Percentiles rank a stretch among this genome's conserved stretches.
Conservation (phyloP, 2,888 invertebrate genomes). For the Netelia inedita region DNA sequence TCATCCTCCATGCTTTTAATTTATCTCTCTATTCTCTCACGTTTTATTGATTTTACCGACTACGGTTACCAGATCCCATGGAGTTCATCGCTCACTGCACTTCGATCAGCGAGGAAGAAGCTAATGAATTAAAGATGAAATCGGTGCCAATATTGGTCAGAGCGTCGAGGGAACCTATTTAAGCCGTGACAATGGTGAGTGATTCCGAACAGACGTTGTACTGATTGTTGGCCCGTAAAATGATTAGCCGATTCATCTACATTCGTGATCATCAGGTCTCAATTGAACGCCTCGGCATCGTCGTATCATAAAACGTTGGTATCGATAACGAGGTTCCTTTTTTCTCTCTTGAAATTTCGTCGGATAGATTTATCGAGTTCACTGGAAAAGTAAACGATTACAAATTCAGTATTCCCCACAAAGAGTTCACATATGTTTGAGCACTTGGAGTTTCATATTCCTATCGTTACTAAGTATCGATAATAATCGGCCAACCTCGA, state of each 20-base stretch:
- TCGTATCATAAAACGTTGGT: conserved; percentile 15
- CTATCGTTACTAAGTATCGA: not conserved
- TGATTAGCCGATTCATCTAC: conserved; percentile 1
- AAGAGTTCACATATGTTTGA: conserved; percentile 35
- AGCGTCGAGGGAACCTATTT: conserved; percentile 71
- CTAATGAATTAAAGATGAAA: not conserved
- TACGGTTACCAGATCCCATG: not conserved
- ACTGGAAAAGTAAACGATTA: conserved; percentile 61
- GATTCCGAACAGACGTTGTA: not conserved
- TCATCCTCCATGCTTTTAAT: conserved; percentile 80
- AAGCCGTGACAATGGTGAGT: not conserved
- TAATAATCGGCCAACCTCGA: not conserved
- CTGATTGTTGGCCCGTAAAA: not conserved
- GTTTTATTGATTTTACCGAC: not conserved
- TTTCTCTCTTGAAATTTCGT: conserved; percentile 32
- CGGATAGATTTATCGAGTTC: conserved; percentile 25
- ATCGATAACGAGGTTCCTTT: conserved; percentile 17
- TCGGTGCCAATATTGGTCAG: conserved; percentile 70
- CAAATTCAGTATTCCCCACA: conserved; percentile 35
- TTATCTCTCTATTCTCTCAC: not conserved
- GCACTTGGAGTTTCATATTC: conserved; percentile 59
- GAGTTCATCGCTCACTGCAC: not conserved
- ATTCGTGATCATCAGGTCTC: conserved; percentile 18
- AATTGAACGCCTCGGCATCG: conserved; percentile 23
- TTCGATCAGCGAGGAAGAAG: not conserved